These are phyloP conservation scores for Okapia johnstoni DNA, from an alignment of 2,113 vertebrate genomes.

Conservation along the genomic window DNA sequence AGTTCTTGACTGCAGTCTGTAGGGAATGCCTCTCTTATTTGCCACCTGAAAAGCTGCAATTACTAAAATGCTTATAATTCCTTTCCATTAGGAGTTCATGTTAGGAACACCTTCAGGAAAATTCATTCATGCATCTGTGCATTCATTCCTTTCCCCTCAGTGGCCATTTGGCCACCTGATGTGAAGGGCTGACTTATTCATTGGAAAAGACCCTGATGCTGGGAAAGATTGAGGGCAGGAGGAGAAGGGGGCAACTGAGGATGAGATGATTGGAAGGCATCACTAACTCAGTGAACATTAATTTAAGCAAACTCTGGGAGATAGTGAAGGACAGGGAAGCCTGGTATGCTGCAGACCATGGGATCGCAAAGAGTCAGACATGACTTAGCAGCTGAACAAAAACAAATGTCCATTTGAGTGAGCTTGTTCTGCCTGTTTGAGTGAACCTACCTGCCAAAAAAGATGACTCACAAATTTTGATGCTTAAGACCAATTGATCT, in stretches of 20 bases:
- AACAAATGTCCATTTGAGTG: not conserved
- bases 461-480: not conserved
- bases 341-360: not conserved
- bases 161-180: not conserved
- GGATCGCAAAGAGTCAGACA: not conserved
- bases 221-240: not conserved
- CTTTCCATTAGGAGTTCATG: slow-evolving; percentile 25
- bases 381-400: not conserved
- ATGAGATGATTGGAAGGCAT: not conserved
- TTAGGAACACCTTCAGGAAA: slow-evolving; percentile 25
- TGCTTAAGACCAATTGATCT: not conserved
- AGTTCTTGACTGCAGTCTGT: slow-evolving; percentile 41
- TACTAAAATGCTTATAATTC: slow-evolving; percentile 57
- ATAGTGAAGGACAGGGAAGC: not conserved
- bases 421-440: not conserved
- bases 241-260: not conserved
- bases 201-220: not conserved
- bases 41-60: slow-evolving; percentile 60
- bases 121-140: not conserved
- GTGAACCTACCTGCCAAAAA: not conserved
- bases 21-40: slow-evolving; percentile 55
- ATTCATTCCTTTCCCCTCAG: not conserved
- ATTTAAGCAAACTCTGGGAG: not conserved
- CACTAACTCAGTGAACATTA: not conserved
- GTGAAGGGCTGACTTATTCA: not conserved